phyloP scores from a whole-genome alignment of 2,113 vertebrate species.

The Camelus dromedarius region DNA sequence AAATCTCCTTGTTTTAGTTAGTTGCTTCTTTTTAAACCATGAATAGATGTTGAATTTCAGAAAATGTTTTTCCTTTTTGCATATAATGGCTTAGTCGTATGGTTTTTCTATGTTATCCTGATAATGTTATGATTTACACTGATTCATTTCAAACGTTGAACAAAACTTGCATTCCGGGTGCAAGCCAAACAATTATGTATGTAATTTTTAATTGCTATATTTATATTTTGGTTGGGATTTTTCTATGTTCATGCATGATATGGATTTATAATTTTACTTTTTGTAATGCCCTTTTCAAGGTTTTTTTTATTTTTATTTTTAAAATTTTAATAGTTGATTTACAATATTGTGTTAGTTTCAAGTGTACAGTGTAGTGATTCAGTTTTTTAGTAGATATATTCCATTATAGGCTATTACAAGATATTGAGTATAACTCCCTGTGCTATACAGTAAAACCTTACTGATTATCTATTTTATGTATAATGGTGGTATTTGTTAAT shows the following conservation, averaged over 20 bases:
- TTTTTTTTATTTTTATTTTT: not conserved
- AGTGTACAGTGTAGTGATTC: not conserved
- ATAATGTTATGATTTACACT: not conserved
- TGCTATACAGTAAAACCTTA: not conserved
- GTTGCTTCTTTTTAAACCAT: not conserved
- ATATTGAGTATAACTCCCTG: not conserved
- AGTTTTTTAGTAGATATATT: not conserved
- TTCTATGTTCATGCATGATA: not conserved
- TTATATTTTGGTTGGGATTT: not conserved
- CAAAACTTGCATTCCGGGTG: not conserved
- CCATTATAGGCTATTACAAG: not conserved
- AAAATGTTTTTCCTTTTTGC: not conserved
- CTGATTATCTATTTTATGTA: not conserved
- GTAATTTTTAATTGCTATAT: not conserved
- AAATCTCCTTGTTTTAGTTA: not conserved
- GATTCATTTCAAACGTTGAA: not conserved
- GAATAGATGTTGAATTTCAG: not conserved
- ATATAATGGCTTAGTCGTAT: not conserved
- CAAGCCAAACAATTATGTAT: not conserved
- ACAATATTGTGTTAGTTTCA: not conserved
- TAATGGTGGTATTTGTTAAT: not conserved
- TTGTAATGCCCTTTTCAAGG: not conserved
- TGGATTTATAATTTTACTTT: not conserved
- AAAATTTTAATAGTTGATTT: not conserved
- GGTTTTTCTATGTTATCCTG: not conserved